Evolutionary conservation across 2,888 invertebrate species (phyloP).

Genomic region (Catocala fraxini): DNA sequence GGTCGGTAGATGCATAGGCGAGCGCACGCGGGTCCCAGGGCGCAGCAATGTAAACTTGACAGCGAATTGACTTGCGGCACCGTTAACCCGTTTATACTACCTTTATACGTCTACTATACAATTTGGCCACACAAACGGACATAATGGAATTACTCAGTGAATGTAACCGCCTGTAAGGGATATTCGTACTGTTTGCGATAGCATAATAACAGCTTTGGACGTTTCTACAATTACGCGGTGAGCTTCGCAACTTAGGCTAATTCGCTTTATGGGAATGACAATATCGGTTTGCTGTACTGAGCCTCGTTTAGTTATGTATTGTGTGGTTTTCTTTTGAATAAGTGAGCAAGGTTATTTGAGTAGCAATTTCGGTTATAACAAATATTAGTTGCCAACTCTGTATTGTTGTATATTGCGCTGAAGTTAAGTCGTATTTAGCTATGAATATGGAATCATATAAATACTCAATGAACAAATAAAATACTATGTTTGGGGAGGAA

Average conservation of each 20-base stretch:
- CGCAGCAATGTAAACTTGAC: slow-evolving; percentile 67
- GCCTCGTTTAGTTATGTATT: background rate
- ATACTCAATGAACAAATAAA: too few species aligned
- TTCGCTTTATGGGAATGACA: slow-evolving; percentile 14
- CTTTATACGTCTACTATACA: slow-evolving; percentile 41
- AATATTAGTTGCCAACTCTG: too few species aligned
- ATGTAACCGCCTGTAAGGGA: slow-evolving; percentile 40
- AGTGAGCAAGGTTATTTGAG: too few species aligned
- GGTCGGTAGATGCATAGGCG: background rate
- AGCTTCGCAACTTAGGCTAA: slow-evolving; percentile 11
- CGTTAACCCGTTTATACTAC: slow-evolving; percentile 57
- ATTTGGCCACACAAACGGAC: slow-evolving; percentile 36
- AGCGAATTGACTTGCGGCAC: slow-evolving; percentile 66
- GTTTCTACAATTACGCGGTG: slow-evolving; percentile 17
- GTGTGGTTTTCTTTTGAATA: too few species aligned
- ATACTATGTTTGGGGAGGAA: too few species aligned
- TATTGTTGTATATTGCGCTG: too few species aligned
- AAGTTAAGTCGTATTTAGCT: too few species aligned
- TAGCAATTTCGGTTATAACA: too few species aligned
- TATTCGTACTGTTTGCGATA: slow-evolving; percentile 25
- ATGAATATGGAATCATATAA: too few species aligned
- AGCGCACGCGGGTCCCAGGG: slow-evolving; percentile 28
- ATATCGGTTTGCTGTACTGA: slow-evolving; percentile 9
- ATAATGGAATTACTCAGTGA: slow-evolving; percentile 51
- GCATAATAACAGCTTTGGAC: slow-evolving; percentile 19